These are phyloP conservation scores for Lamellibrachia luymesi DNA, from an alignment of 1,140 invertebrate genomes.

Conservation along the genomic window DNA sequence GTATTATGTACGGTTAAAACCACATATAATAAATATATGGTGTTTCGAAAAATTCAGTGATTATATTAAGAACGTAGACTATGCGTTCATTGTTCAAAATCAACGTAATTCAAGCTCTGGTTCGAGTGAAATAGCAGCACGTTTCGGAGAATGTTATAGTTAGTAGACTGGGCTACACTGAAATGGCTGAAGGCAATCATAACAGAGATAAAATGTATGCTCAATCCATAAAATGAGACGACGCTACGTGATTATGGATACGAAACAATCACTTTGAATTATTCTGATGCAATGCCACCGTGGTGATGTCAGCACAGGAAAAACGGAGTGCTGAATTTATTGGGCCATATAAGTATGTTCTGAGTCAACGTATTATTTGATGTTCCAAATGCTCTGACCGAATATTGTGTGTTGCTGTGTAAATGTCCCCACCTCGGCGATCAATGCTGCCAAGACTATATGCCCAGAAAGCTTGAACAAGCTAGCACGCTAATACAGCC, in stretches of 20 bases:
- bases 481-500: too few species aligned
- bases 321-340: not conserved
- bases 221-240: not conserved
- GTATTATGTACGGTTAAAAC: too few species aligned
- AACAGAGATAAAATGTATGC: not conserved
- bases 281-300: not conserved
- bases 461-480: too few species aligned
- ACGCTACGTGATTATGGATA: not conserved
- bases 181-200: not conserved
- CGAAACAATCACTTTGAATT: not conserved
- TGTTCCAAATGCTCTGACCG: too few species aligned
- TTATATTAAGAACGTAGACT: too few species aligned
- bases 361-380: too few species aligned
- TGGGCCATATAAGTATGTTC: not conserved
- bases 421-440: not conserved
- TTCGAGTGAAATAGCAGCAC: too few species aligned
- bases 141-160: not conserved
- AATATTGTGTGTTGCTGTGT: not conserved
- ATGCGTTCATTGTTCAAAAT: too few species aligned
- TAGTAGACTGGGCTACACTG: not conserved
- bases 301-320: not conserved
- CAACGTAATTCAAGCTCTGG: too few species aligned
- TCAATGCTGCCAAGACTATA: not conserved
- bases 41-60: too few species aligned
- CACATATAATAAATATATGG: too few species aligned